Conservation (phyloP, 2,113 vertebrate species). For the Hippopotamus amphibius region DNA sequence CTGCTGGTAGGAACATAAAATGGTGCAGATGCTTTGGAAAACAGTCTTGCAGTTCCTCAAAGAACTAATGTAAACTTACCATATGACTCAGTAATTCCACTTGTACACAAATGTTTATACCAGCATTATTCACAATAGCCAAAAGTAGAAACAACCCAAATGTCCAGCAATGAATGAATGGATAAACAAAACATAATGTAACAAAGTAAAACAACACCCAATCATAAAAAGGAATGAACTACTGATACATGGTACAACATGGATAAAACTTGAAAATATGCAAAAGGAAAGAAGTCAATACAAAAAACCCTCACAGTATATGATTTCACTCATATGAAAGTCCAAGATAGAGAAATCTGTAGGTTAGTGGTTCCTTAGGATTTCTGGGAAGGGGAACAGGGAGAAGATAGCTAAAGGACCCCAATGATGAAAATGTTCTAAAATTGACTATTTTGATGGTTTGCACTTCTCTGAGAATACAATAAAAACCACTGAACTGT, state of each 20-base stretch:
- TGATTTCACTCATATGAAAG: background rate
- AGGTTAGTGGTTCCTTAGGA: background rate
- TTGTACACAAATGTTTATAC: background rate
- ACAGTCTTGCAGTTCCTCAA: background rate
- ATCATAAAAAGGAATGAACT: background rate
- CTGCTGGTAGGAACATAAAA: background rate
- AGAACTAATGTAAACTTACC: background rate
- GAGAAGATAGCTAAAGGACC: background rate
- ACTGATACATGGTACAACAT: background rate
- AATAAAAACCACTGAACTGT: background rate
- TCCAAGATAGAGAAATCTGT: background rate
- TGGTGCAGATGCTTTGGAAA: background rate
- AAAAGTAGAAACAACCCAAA: background rate
- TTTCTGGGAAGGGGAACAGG: background rate
- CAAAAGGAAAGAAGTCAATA: background rate
- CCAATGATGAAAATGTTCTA: background rate
- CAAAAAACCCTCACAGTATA: background rate
- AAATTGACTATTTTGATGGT: background rate
- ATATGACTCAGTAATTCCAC: background rate
- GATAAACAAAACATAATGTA: background rate
- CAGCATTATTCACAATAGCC: background rate
- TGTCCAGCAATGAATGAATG: background rate
- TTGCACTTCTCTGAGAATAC: background rate
- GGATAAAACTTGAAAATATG: background rate
- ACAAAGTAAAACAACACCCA: background rate